A percentile compares a stretch with the other conserved stretches of the same genome.
phyloP scores from a whole-genome alignment of 2,113 vertebrate species.

The Verasper variegatus region DNA sequence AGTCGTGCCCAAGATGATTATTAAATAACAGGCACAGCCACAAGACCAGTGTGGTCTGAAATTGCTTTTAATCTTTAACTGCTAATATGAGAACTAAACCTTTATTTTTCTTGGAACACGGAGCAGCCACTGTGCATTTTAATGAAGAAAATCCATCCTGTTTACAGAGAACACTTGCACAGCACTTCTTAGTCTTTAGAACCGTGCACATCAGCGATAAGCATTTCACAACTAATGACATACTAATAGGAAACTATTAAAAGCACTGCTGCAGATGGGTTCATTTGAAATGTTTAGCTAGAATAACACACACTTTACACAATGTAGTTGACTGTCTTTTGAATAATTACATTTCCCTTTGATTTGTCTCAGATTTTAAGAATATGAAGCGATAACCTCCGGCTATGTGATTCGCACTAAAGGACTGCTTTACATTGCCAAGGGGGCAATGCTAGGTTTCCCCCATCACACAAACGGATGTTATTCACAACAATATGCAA shows the following conservation, averaged over 20 bases:
- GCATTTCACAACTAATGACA: constrained; percentile 6
- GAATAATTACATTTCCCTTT: constrained; percentile 71
- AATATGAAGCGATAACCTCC: constrained; percentile 76
- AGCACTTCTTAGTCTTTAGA: background rate
- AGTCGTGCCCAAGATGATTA: background rate
- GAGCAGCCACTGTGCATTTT: background rate
- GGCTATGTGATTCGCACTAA: constrained; percentile 81
- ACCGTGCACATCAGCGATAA: background rate
- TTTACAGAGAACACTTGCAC: background rate
- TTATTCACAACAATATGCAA: constrained; percentile 84
- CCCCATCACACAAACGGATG: constrained; percentile 75
- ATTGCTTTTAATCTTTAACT: background rate
- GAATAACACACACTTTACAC: constrained; percentile 54
- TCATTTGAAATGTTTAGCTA: constrained; percentile 53
- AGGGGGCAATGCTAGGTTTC: constrained; percentile 71
- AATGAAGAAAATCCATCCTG: constrained; percentile 2
- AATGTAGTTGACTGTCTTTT: constrained; percentile 48
- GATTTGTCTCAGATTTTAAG: constrained; percentile 74
- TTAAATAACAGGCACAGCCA: background rate
- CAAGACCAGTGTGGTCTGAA: background rate
- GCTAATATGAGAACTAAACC: background rate
- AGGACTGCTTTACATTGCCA: constrained; percentile 84
- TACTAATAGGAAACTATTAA: constrained; percentile 41
- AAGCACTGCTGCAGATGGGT: constrained; percentile 27
- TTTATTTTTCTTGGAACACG: background rate